Evolutionary conservation across 2,113 vertebrate species (phyloP).

Genomic region (Ailurus styani): DNA sequence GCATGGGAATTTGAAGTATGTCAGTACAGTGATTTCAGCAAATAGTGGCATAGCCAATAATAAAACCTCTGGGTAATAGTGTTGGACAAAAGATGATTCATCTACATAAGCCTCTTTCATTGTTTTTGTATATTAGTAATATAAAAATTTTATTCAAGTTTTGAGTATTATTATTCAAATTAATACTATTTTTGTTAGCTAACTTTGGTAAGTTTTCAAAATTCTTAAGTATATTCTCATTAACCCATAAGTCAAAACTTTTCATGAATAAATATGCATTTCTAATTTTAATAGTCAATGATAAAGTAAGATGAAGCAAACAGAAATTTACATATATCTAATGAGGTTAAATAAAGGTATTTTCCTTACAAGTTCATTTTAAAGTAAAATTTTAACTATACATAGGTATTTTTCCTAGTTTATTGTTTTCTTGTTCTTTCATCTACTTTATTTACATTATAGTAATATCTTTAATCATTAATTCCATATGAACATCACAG

Average conservation of each 20-base stretch:
- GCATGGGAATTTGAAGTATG: background rate
- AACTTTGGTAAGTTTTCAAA: background rate
- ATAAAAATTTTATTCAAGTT: background rate
- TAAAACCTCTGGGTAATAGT: background rate
- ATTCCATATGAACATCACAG: background rate
- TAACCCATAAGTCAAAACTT: background rate
- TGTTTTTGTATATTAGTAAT: background rate
- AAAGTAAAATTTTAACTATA: background rate
- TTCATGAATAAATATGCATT: background rate
- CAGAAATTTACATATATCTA: background rate
- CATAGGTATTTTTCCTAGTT: background rate
- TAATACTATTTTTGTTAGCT: background rate
- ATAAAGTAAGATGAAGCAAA: background rate
- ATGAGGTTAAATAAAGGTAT: background rate
- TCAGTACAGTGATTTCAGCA: background rate
- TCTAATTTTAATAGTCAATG: slow-evolving; percentile 16
- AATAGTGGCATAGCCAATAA: background rate
- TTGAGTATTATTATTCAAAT: background rate
- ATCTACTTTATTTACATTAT: background rate
- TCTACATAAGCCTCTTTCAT: background rate
- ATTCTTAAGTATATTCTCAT: background rate
- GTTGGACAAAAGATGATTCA: background rate
- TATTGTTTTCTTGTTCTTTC: background rate
- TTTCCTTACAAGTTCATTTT: slow-evolving; percentile 1
- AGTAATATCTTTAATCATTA: background rate